Percentiles rank a stretch among this genome's conserved stretches.
These are phyloP conservation scores for Phalacrocorax pelagicus DNA, from an alignment of 2,113 vertebrate genomes.

Conservation along the genomic window DNA sequence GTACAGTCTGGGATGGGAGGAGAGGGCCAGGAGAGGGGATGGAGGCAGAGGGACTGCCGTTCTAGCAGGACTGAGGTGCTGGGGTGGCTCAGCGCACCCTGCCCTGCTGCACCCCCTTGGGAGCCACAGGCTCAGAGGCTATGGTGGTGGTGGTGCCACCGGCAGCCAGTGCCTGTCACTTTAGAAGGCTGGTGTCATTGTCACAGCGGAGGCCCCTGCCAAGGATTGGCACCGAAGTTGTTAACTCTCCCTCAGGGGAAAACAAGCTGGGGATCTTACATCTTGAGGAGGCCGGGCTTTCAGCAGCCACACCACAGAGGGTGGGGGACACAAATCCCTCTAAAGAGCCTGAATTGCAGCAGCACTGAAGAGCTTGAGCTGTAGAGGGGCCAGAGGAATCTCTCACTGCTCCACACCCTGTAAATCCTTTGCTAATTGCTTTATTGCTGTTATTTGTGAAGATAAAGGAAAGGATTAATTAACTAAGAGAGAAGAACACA, in stretches of 20 bases:
- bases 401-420: constrained; percentile 39
- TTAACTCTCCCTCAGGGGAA: not conserved
- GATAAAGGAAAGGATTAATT: constrained; percentile 58
- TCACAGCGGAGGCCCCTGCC: not conserved
- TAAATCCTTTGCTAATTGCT: constrained; percentile 66
- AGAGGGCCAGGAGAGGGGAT: not conserved
- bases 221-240: not conserved
- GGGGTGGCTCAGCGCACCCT: not conserved
- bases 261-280: not conserved
- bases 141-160: accelerated
- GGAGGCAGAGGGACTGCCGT: not conserved
- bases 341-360: not conserved
- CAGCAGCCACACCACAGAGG: not conserved
- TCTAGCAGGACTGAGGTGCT: not conserved
- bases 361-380: constrained; percentile 10
- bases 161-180: not conserved
- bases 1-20: not conserved
- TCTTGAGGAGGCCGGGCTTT: not conserved
- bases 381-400: constrained; percentile 9
- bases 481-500: constrained; percentile 23
- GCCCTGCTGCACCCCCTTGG: not conserved
- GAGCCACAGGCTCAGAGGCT: not conserved
- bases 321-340: not conserved
- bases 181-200: not conserved
- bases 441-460: constrained; percentile 57